Evolutionary conservation across 2,797 vertebrate species (phyloP).

Genomic region (Acropternis orthonyx): DNA sequence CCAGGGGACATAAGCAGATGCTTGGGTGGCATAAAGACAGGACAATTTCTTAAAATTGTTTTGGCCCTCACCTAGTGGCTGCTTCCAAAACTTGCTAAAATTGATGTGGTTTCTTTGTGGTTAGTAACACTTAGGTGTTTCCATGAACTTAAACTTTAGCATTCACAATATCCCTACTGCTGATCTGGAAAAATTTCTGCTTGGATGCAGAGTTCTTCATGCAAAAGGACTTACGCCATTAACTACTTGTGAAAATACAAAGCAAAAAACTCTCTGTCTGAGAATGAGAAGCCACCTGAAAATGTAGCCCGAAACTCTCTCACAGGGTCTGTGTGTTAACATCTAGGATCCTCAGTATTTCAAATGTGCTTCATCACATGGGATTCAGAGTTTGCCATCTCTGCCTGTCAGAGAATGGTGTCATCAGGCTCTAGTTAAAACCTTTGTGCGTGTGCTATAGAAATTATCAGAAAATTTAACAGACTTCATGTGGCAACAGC

Average conservation of each 20-base stretch:
- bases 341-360: not conserved
- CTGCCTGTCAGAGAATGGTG: not conserved
- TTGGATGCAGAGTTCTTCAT: not conserved
- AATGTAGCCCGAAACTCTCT: not conserved
- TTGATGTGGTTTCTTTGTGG: not conserved
- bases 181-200: not conserved
- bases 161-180: not conserved
- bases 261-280: not conserved
- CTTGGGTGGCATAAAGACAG: not conserved
- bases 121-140: not conserved
- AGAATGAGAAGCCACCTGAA: not conserved
- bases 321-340: not conserved
- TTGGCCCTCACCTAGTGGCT: not conserved
- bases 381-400: not conserved
- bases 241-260: not conserved
- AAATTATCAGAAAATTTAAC: constrained; percentile 1
- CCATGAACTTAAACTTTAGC: not conserved
- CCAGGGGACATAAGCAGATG: not conserved
- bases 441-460: not conserved
- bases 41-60: not conserved
- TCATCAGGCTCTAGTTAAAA: not conserved
- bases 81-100: not conserved
- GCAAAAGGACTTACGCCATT: not conserved
- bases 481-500: not conserved
- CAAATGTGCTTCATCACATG: not conserved